These are phyloP conservation scores for Nibea albiflora DNA, from an alignment of 2,113 vertebrate species.

Conservation along the genomic window DNA sequence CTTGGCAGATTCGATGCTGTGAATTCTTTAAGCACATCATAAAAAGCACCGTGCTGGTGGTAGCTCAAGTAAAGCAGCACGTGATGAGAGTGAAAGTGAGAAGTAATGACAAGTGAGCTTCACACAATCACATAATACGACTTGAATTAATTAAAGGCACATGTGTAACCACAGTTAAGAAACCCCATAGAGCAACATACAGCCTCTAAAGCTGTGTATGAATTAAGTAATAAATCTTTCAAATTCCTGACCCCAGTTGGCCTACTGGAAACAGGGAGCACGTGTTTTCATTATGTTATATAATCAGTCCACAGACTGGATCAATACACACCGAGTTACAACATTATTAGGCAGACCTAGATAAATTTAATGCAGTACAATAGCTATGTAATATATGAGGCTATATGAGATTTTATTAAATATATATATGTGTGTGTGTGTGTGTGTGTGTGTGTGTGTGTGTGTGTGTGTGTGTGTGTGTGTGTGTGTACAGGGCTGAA, in stretches of 20 bases:
- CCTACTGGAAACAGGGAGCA: neutral
- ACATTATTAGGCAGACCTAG: neutral
- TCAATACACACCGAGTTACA: neutral
- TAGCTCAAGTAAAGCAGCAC: neutral
- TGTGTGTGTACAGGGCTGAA: no score
- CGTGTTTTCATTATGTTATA: neutral
- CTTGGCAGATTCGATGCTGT: conserved; percentile 21
- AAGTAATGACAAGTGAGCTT: neutral
- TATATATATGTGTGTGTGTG: no score
- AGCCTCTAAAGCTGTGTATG: neutral
- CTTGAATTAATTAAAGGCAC: neutral
- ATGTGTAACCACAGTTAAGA: neutral
- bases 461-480: no score
- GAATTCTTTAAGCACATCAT: conserved; percentile 9
- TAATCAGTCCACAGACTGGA: neutral
- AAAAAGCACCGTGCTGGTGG: neutral
- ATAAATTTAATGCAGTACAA: neutral
- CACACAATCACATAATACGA: neutral
- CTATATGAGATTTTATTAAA: no score
- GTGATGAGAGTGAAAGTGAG: neutral
- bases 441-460: no score
- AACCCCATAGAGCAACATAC: neutral
- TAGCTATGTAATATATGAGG: neutral
- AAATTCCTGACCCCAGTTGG: neutral
- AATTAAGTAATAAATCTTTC: neutral